Evolutionary conservation across 1,140 invertebrate genomes (phyloP), one percentile per base, ranked within the genome.

Genomic region (Tenebrio molitor): DNA sequence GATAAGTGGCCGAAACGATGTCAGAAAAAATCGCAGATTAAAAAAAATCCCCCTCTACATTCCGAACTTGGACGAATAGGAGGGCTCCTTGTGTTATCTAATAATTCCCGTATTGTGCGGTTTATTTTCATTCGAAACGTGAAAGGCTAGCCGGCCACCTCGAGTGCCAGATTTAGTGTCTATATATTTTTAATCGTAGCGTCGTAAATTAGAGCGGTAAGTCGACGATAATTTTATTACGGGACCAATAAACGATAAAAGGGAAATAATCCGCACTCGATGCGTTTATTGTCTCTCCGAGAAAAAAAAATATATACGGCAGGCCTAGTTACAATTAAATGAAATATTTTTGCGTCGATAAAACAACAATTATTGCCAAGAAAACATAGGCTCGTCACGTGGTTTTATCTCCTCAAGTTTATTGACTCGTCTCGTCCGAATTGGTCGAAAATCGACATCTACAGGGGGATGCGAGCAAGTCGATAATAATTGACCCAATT

Each of bases 41-140:
- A 58, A 12, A 29, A 58, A 58, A 58, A 29, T 29, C 50, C 50
- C 50, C 50, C 29, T n/a, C n/a, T n/a, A n/a, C 50, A 29, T 17
- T 29, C 23, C n/a, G 4, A 53, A 58, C 12, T n/a, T n/a, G n/a
- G n/a, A n/a, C n/a, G n/a, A n/a, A n/a, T n/a, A n/a, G n/a, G n/a
- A n/a, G n/a, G n/a, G n/a, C n/a, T n/a, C n/a, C n/a, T n/a, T n/a
- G 50, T 29, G 50, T 58, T 58, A 58, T 58, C 50, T 58, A 58
- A 58, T 58, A 58, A 29, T 58, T 58, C 23, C 23, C 8, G 50
- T 29, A 58, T 58, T 58, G 50, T 29, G 50, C 23, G 50, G 50
- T 58, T 58, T 58, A 58, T 58, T 58, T 58, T 58, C 50, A 58
- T 25, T 58, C 23, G 21, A 58, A 58, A 29, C 50, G 50, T 58